Evolutionary conservation across 2,888 invertebrate genomes (phyloP).

Genomic region (Eupithecia tripunctaria): DNA sequence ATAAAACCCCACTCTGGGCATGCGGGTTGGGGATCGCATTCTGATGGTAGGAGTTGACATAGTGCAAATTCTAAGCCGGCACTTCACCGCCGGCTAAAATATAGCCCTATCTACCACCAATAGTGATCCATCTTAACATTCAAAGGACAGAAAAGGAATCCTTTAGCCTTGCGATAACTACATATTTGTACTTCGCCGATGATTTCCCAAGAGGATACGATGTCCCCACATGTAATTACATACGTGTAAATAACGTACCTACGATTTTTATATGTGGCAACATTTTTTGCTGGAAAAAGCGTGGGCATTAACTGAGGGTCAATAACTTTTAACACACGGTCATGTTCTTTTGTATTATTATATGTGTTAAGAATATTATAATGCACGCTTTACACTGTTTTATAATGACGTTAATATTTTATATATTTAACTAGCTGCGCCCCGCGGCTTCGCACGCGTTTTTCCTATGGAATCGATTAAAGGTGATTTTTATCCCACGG

Average conservation of each 20-base stretch:
- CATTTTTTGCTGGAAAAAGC: not conserved
- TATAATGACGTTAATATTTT: too few relatives aligned
- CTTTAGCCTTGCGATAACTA: constrained; percentile 9
- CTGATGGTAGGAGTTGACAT: too few relatives aligned
- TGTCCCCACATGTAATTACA: constrained; percentile 54
- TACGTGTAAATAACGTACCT: constrained; percentile 50
- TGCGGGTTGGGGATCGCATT: too few relatives aligned
- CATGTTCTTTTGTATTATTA: not conserved
- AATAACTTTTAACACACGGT: not conserved
- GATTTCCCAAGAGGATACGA: constrained; percentile 54
- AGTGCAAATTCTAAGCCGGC: too few relatives aligned
- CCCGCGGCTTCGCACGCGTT: too few relatives aligned
- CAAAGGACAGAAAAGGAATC: constrained; percentile 53
- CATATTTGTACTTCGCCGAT: constrained; percentile 24
- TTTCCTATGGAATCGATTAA: too few relatives aligned
- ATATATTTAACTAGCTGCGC: too few relatives aligned
- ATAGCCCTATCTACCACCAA: not conserved
- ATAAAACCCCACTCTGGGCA: too few relatives aligned
- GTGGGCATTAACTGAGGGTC: not conserved
- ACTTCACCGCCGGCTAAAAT: not conserved
- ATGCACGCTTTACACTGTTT: not conserved
- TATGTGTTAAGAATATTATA: not conserved
- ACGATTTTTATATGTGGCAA: constrained; percentile 7
- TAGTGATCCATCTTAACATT: constrained; percentile 50
- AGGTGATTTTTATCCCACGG: too few relatives aligned